These are phyloP conservation scores for Cryptotis parvus DNA, from an alignment of 2,113 vertebrate species.

Conservation along the genomic window DNA sequence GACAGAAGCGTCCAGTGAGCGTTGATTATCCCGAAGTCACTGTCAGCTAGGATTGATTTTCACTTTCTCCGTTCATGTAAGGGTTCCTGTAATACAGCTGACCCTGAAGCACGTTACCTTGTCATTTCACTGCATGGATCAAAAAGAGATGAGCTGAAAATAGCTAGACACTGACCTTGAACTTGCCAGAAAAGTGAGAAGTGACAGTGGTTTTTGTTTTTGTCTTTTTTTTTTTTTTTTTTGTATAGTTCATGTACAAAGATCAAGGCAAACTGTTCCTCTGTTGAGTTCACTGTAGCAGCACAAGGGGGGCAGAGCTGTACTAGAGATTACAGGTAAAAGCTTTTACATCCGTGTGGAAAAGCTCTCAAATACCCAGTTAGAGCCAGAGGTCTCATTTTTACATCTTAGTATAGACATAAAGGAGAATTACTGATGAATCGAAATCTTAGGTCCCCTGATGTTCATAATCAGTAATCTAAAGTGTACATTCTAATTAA, in stretches of 20 bases:
- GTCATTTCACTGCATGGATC: conserved; percentile 96
- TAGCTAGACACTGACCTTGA: conserved; percentile 96
- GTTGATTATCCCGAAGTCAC: conserved; percentile 96
- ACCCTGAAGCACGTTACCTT: conserved; percentile 95
- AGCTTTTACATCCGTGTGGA: background rate
- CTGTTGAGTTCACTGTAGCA: conserved; percentile 78
- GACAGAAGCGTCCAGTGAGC: conserved; percentile 93
- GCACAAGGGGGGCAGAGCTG: conserved; percentile 96
- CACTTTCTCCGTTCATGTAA: conserved; percentile 92
- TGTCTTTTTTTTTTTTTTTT: no score
- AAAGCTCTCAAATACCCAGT: conserved; percentile 20
- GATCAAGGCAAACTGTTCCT: conserved; percentile 79
- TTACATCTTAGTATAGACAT: conserved; percentile 68
- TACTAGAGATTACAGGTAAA: conserved; percentile 89
- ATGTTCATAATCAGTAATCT: conserved; percentile 80
- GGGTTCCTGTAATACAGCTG: conserved; percentile 97
- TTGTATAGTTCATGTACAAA: conserved; percentile 74
- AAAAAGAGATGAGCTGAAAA: conserved; percentile 96
- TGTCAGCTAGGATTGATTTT: conserved; percentile 98
- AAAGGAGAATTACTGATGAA: conserved; percentile 78
- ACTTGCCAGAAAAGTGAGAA: conserved; percentile 89
- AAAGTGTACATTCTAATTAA: conserved; percentile 78
- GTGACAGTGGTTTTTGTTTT: conserved; percentile 85
- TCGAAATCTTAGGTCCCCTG: conserved; percentile 74
- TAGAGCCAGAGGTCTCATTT: conserved; percentile 61